Evolutionary conservation across 2,888 invertebrate genomes (phyloP), one percentile per base, ranked within the genome.

Genomic region (Margaritifera margaritifera): DNA sequence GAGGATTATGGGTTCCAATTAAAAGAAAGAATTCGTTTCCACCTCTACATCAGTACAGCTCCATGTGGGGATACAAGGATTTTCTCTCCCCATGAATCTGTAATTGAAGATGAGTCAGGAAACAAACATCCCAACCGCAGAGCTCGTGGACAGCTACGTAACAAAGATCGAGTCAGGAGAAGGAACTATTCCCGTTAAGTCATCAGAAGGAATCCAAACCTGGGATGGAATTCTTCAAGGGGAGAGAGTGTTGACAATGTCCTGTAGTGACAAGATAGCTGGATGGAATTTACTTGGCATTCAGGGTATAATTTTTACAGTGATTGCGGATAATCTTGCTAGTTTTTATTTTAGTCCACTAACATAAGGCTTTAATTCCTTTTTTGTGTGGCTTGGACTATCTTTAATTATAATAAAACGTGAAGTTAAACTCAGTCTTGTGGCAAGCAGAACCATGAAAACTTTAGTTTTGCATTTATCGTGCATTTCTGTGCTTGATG

Each of bases 111-210:
- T 53, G 93, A 93, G 27, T 68, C 65, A 5, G 74, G 74, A 1
- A 89, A 89, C 77, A 81, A 81, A 52, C 88, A 90, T 69, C 88
- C 89, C 0, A 87, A 87, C 69, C 74, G 89, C n/a, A 85, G 86
- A 62, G 84, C 96, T 0, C 92, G 97, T 42, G 98, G 98, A 4
- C 95, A 96, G 86, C 92, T 99, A 66, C 92, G 98, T 75, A n/a
- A 96, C 97, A 0, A 99, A 99, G 92, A 97, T 99, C 72, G 98
- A 98, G 89, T 96, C 96, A 0, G 98, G 98, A 2, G 97, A 98
- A 71, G 87, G 87, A 3, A 89, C 89, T 20, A 88, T 89, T 60
- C 89, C 89, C 1, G 86, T 89, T 53, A 79, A 80, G 72, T 75
- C 83, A 1, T 71, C 78, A 0, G 79, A 78, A 4, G 78, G 78